Conservation (phyloP, 2,797 vertebrate genomes). For the Delichon dasypus region DNA sequence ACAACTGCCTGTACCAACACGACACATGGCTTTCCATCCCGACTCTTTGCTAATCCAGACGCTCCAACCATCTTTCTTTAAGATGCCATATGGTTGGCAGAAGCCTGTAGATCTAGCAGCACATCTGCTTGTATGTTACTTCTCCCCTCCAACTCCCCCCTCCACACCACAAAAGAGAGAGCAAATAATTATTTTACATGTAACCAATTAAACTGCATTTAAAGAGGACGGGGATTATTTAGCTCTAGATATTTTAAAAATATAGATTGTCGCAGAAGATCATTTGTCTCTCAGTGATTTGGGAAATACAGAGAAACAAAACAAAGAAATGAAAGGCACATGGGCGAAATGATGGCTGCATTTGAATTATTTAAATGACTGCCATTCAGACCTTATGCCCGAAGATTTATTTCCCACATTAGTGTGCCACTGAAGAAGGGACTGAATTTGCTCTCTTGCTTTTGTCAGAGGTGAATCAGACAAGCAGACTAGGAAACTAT, state of each 20-base stretch:
- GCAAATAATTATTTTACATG: constrained; percentile 68
- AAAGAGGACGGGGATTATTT: constrained; percentile 47
- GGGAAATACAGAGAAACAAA: constrained; percentile 64
- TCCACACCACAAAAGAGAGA: constrained; percentile 73
- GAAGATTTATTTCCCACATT: constrained; percentile 58
- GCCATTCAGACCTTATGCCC: constrained; percentile 44
- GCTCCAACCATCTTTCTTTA: constrained; percentile 95
- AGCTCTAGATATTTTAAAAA: constrained; percentile 43
- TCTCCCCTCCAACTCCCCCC: constrained; percentile 81
- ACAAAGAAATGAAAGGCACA: constrained; percentile 53
- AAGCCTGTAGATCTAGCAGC: constrained; percentile 98
- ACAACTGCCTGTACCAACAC: constrained; percentile 87
- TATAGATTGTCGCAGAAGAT: not conserved
- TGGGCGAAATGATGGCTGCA: constrained; percentile 19
- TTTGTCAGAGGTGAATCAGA: constrained; percentile 69
- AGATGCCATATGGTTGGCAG: constrained; percentile 97
- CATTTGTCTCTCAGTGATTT: constrained; percentile 45
- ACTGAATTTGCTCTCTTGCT: constrained; percentile 29
- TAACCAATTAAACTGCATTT: constrained; percentile 59
- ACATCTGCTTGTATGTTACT: constrained; percentile 98
- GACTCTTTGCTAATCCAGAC: constrained; percentile 92
- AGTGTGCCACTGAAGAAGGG: constrained; percentile 28
- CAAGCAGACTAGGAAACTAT: constrained; percentile 47
- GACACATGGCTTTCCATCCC: constrained; percentile 88
- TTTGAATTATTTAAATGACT: constrained; percentile 64